Evolutionary conservation across 2,797 vertebrate species (phyloP).

Genomic region (Argyrosomus regius): DNA sequence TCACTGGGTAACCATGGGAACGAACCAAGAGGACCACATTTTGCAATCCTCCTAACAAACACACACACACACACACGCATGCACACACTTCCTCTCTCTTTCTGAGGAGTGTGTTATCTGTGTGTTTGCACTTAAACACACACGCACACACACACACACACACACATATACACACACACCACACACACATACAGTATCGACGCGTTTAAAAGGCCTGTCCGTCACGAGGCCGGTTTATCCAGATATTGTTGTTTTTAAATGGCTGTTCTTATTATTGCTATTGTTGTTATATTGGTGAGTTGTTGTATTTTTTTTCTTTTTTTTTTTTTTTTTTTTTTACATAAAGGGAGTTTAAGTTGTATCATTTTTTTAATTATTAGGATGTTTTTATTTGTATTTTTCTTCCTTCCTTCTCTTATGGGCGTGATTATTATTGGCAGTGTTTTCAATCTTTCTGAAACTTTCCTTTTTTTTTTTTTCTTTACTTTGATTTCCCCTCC

Average conservation of each 20-base stretch:
- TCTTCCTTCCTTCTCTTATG: conserved; percentile 71
- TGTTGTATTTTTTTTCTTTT: conserved; percentile 58
- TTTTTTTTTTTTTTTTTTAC: conserved; percentile 64
- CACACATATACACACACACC: conserved; percentile 59
- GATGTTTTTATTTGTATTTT: conserved; percentile 72
- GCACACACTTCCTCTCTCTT: conserved; percentile 5
- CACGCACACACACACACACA: conserved; percentile 59
- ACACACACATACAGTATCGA: conserved; percentile 63
- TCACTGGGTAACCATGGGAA: conserved; percentile 64
- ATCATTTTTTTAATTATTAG: conserved; percentile 64
- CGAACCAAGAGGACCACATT: conserved; percentile 62
- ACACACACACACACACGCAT: conserved; percentile 2
- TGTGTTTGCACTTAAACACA: conserved; percentile 73
- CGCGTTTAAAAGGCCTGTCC: conserved; percentile 67
- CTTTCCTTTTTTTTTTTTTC: conserved; percentile 48
- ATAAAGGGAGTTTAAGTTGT: conserved; percentile 82
- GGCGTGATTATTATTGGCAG: conserved; percentile 77
- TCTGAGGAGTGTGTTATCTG: conserved; percentile 39
- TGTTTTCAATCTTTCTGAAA: conserved; percentile 78
- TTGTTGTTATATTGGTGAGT: conserved; percentile 80
- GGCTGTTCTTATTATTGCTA: conserved; percentile 85
- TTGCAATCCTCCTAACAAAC: conserved; percentile 54
- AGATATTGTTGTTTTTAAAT: conserved; percentile 83
- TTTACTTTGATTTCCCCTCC: conserved; percentile 48
- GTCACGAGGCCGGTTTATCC: conserved; percentile 71